Evolutionary conservation across 1,140 invertebrate species (phyloP), one percentile per base, ranked within the genome.

Genomic region (Stegodyphus mimosarum): DNA sequence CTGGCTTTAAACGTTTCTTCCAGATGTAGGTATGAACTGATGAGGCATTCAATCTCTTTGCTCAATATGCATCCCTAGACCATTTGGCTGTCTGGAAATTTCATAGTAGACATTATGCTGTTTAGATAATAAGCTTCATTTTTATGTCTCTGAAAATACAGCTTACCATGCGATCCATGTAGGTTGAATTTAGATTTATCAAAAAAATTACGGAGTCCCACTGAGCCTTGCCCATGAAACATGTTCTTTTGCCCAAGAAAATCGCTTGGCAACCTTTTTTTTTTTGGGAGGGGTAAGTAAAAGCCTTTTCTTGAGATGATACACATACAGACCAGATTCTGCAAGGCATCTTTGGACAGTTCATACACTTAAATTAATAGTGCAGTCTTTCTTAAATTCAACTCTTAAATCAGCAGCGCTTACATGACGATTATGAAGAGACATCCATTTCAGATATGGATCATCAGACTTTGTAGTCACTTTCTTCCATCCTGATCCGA

Each of bases 101-200:
- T 53, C 6, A 74, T 50, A 53, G 51, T 74, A n/a, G 72, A 18
- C 72, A 33, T 33, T 74, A 53, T 74, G 51, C 51, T 6, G 49
- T 72, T 3, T 72, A n/a, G 70, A 50, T 11, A 9, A 72, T 49
- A 72, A 13, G 70, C 70, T 72, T 74, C 15, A 51, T 11, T 74
- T 74, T 52, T 74, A 33, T n/a, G 72, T 53, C 11, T 6, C 51
- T 13, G 6, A 74, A 74, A 11, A 53, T 74, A 9, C n/a, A 9
- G 11, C 72, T 74, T 53, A 53, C 50, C n/a, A 53, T 74, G 5
- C 15, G 51, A 74, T 52, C 51, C 72, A 53, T 55, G 6, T 55
- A 74, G 52, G 72, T n/a, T 74, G 51, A 74, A 74, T 74, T 74
- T 74, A 7, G 72, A 53, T 74, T 74, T 2, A 74, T 74, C 72